phyloP scores from a whole-genome alignment of 2,113 vertebrate species.

The Gracilinanus agilis region DNA sequence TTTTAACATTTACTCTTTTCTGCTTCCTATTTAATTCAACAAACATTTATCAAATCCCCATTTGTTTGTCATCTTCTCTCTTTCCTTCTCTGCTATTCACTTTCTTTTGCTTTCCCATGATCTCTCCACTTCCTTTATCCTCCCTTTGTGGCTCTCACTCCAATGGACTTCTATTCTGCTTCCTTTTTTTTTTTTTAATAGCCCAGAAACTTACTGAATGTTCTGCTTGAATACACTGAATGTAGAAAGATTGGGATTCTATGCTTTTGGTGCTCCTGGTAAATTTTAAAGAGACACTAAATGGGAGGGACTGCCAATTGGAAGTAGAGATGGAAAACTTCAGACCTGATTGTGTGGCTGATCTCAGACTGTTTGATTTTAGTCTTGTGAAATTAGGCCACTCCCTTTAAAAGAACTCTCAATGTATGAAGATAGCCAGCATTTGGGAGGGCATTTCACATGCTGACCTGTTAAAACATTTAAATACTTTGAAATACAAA shows the following conservation, averaged over 20 bases:
- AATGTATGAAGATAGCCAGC: no score
- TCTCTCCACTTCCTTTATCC: neutral
- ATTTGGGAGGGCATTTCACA: no score
- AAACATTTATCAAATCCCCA: neutral
- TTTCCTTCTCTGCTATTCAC: neutral
- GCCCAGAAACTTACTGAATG: constrained; percentile 86
- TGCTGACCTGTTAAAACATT: no score
- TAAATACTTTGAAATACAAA: no score
- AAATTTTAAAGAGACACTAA: no score
- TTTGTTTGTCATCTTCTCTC: neutral
- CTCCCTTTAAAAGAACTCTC: no score
- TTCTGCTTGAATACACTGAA: constrained; percentile 81
- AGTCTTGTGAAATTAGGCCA: no score
- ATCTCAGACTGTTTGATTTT: no score
- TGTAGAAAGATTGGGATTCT: constrained; percentile 72
- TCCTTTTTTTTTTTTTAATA: constrained; percentile 68
- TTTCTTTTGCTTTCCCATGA: neutral
- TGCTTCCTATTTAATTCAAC: neutral
- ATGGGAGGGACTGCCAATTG: no score
- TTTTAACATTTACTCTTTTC: neutral
- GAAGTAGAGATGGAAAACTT: no score
- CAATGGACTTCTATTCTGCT: constrained; percentile 8
- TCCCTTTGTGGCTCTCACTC: neutral
- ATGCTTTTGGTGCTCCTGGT: no score
- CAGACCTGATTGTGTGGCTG: no score